Conservation (phyloP, 2,113 vertebrate species). For the Malurus elegans region DNA sequence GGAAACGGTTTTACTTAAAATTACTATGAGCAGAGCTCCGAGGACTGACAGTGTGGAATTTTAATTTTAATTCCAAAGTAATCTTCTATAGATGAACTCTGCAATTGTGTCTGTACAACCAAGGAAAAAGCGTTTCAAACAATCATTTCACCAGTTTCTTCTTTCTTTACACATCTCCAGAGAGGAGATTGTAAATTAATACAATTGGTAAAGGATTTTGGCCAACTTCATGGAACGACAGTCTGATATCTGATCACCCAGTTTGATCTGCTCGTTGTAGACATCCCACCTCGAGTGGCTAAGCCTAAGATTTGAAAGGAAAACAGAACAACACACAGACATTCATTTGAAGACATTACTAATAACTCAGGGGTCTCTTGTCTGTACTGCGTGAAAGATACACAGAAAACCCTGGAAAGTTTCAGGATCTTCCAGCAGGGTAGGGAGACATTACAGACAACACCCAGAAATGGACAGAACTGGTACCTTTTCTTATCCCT, state of each 20-base stretch:
- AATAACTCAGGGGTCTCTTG: not conserved
- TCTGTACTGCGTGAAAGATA: rapidly evolving
- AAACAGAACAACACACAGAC: not conserved
- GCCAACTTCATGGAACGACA: not conserved
- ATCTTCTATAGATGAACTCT: not conserved
- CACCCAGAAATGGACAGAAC: not conserved
- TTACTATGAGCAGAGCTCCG: not conserved
- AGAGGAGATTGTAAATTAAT: not conserved
- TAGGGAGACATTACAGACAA: not conserved
- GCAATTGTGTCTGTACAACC: not conserved
- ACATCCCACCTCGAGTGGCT: not conserved
- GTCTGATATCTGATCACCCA: not conserved
- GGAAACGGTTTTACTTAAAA: constrained; percentile 14
- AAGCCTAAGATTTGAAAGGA: not conserved
- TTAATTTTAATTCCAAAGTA: not conserved
- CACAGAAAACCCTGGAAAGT: not conserved
- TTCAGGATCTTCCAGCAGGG: not conserved
- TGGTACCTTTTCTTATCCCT: not conserved
- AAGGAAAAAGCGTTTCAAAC: not conserved
- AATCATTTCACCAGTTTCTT: not conserved
- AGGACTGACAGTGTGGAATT: not conserved
- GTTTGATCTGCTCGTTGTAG: not conserved
- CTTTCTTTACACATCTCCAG: not conserved
- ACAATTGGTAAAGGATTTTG: not conserved
- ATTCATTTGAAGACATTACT: not conserved